A percentile compares a stretch with the other conserved stretches of the same genome.
Conservation (phyloP, 2,888 invertebrate species). For the Serripes groenlandicus region DNA sequence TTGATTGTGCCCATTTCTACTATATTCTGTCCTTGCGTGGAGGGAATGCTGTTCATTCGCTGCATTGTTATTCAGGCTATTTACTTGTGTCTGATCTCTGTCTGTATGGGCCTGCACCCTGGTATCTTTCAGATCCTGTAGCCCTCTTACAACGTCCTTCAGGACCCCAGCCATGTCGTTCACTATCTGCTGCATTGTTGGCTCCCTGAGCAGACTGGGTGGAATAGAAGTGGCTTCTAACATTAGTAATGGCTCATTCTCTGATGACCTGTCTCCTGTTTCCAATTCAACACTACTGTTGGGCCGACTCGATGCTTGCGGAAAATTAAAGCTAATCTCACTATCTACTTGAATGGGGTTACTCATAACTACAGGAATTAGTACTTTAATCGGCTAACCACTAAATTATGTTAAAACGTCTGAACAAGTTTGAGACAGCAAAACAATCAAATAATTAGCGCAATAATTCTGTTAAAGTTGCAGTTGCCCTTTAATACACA, state of each 20-base stretch:
- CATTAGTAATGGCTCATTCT: neutral
- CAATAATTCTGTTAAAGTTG: neutral
- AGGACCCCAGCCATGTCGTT: neutral
- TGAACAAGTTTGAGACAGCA: too few species aligned
- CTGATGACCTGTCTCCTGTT: too few species aligned
- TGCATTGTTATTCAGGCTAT: too few species aligned
- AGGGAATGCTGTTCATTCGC: too few species aligned
- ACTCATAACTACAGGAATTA: neutral
- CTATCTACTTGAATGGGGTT: neutral
- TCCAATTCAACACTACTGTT: too few species aligned
- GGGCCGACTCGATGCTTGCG: too few species aligned
- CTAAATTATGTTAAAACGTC: too few species aligned
- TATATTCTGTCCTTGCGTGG: too few species aligned
- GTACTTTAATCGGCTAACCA: too few species aligned
- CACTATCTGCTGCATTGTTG: neutral
- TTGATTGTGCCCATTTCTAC: too few species aligned
- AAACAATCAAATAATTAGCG: neutral
- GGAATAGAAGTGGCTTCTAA: neutral
- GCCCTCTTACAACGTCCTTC: neutral
- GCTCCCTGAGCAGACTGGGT: neutral
- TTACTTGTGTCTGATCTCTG: too few species aligned
- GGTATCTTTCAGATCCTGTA: neutral
- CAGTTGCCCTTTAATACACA: neutral
- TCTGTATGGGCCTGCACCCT: too few species aligned
- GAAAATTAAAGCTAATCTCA: neutral